Conservation (phyloP, 2,797 vertebrate species). For the Halcyon smyrnensis region DNA sequence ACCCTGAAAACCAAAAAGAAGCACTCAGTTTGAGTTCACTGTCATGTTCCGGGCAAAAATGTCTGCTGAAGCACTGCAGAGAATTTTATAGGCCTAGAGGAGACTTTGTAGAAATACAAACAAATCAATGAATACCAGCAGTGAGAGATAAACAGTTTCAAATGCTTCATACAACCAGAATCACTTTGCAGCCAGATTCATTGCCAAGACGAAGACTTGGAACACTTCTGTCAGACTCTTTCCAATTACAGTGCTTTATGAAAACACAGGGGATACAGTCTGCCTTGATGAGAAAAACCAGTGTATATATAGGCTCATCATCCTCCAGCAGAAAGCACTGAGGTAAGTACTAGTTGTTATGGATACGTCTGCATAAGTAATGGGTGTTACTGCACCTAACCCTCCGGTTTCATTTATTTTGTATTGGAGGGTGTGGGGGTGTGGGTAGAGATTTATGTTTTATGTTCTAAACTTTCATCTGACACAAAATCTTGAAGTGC, state of each 20-base stretch:
- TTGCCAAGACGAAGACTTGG: constrained; percentile 65
- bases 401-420: constrained; percentile 54
- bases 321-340: constrained; percentile 9
- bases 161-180: constrained; percentile 52
- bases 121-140: constrained; percentile 69
- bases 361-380: constrained; percentile 44
- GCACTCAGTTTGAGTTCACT: background rate
- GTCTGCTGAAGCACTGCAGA: constrained; percentile 9
- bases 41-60: constrained; percentile 29
- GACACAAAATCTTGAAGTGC: constrained; percentile 39
- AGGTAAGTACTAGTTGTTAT: constrained; percentile 48
- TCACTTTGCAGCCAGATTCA: constrained; percentile 60
- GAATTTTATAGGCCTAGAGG: constrained; percentile 69
- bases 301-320: constrained; percentile 57
- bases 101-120: constrained; percentile 71
- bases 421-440: background rate
- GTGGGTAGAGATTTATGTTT: background rate
- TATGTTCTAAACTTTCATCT: constrained; percentile 45
- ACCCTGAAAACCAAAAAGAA: constrained; percentile 4
- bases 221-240: constrained; percentile 47
- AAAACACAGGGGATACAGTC: constrained; percentile 24
- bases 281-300: constrained; percentile 43
- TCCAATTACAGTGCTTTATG: constrained; percentile 61
- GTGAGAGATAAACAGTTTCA: constrained; percentile 75
- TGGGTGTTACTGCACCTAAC: constrained; percentile 33